Conservation (phyloP, 2,797 vertebrate genomes). For the Tamandua tetradactyla region DNA sequence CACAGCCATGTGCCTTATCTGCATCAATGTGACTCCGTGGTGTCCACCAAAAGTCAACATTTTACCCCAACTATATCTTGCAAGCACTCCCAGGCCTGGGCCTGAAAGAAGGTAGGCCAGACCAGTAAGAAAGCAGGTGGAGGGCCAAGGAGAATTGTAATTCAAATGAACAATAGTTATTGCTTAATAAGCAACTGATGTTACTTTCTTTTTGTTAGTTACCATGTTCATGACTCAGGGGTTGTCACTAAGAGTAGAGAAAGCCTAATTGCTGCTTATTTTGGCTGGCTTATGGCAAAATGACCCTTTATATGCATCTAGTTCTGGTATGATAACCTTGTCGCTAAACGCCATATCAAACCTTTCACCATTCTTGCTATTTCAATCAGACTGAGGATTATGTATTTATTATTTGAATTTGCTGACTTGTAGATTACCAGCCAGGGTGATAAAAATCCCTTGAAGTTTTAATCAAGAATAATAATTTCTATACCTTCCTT, state of each 20-base stretch:
- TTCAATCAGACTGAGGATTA: constrained; percentile 36
- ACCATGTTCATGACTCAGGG: constrained; percentile 54
- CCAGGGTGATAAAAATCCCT: constrained; percentile 12
- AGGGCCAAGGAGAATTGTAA: constrained; percentile 78
- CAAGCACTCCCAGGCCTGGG: constrained; percentile 83
- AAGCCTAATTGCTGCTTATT: constrained; percentile 64
- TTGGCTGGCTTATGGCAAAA: constrained; percentile 63
- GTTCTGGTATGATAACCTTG: constrained; percentile 32
- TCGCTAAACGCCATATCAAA: constrained; percentile 42
- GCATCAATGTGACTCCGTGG: constrained; percentile 82
- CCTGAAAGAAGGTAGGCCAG: constrained; percentile 83
- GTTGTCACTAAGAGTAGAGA: constrained; percentile 53
- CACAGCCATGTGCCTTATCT: constrained; percentile 81
- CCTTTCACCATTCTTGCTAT: neutral
- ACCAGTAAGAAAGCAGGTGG: constrained; percentile 82
- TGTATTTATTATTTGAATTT: constrained; percentile 27
- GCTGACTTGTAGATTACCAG: constrained; percentile 52
- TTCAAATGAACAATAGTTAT: constrained; percentile 80
- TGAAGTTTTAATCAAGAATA: constrained; percentile 40
- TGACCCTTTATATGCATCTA: constrained; percentile 41
- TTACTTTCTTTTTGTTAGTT: constrained; percentile 59
- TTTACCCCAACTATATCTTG: constrained; percentile 83
- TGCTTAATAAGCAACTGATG: constrained; percentile 75
- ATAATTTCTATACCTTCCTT: constrained; percentile 11
- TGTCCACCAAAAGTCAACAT: constrained; percentile 82